Base-by-base conservation (phyloP, 2,797 vertebrate species). In the Crenichthys baileyi region DNA sequence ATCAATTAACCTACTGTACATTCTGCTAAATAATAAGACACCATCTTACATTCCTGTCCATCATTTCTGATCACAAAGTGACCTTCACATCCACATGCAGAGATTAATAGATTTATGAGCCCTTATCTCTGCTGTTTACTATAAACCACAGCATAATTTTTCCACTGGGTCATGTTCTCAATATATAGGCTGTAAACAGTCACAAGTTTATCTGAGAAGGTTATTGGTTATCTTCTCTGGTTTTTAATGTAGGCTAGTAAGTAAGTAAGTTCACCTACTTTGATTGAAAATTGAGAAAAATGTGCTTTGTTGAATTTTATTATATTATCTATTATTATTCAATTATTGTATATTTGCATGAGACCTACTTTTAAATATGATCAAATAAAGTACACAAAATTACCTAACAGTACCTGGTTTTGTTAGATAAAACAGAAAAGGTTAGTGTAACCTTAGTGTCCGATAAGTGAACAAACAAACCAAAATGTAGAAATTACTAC, bases 141-240 rank as follows among this genome's bases (percentile, higher is more conserved):
- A 75, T 84, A 60, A 77, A 81, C 65, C 53, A 46, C 51, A 72
- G 20, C n/a, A 75, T 26, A 39, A 15, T 22, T 56, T 75, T 88
- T 79, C 74, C 75, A 68, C 53, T 70, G 29, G 76, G 75, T 72
- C 72, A 79, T 46, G 46, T 73, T 29, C 61, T 77, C n/a, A 20
- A 56, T 44, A 48, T 68, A 46, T 77, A 44, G 60, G 70, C n/a
- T 72, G 72, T 74, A 86, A 85, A 85, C 77, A 79, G 67, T 41
- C 56, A 75, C 1, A 1, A 39, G 58, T 70, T 71, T 63, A 46
- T 67, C 60, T 70, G 5, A 71, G 29, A 75, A 22, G 58, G 71
- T 78, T 61, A 78, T 63, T 26, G 22, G 13, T 77, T 16, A 31
- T 58, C 7, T 41, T 67, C 50, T 29, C 51, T 71, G 55, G n/a